These are phyloP conservation scores for Heloderma charlesbogerti DNA, from an alignment of 2,113 vertebrate species.

Conservation along the genomic window DNA sequence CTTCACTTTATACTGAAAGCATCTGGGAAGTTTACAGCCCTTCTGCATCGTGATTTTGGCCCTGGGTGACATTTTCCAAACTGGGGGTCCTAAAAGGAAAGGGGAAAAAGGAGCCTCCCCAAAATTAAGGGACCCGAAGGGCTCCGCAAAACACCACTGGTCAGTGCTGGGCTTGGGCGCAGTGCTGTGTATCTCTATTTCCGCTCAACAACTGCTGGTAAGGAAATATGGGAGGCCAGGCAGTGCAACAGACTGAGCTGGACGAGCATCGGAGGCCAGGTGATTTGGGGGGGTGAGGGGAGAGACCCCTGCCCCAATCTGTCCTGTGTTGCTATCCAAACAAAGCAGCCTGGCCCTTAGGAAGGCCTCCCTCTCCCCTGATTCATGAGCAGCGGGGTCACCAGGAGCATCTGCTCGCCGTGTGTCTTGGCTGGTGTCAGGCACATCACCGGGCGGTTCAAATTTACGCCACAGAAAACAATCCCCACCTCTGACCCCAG, in stretches of 20 bases:
- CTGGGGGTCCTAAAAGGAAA: not conserved
- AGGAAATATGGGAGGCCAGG: not conserved
- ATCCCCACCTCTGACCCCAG: not conserved
- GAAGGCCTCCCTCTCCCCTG: not conserved
- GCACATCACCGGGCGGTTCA: slow-evolving; percentile 65
- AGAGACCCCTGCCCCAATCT: slow-evolving; percentile 43
- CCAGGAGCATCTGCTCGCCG: slow-evolving; percentile 67
- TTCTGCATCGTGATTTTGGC: not conserved
- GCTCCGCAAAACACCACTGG: not conserved
- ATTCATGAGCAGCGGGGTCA: slow-evolving; percentile 72
- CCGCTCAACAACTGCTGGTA: not conserved
- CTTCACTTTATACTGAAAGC: too few species aligned
- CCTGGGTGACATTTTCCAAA: not conserved
- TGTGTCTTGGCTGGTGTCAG: slow-evolving; percentile 46
- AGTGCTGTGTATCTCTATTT: not conserved
- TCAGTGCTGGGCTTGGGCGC: not conserved
- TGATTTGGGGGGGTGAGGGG: fast-evolving
- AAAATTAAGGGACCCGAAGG: not conserved
- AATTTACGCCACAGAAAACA: slow-evolving; percentile 72
- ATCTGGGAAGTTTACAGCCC: not conserved
- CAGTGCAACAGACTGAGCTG: not conserved
- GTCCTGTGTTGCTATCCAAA: slow-evolving; percentile 25
- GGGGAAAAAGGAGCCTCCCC: too few species aligned
- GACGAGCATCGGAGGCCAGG: not conserved
- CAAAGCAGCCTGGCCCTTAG: slow-evolving; percentile 25